Percentiles rank a stretch among this genome's conserved stretches.
These are phyloP conservation scores for Lipophrys pholis DNA, from an alignment of 2,113 vertebrate species.

Conservation along the genomic window DNA sequence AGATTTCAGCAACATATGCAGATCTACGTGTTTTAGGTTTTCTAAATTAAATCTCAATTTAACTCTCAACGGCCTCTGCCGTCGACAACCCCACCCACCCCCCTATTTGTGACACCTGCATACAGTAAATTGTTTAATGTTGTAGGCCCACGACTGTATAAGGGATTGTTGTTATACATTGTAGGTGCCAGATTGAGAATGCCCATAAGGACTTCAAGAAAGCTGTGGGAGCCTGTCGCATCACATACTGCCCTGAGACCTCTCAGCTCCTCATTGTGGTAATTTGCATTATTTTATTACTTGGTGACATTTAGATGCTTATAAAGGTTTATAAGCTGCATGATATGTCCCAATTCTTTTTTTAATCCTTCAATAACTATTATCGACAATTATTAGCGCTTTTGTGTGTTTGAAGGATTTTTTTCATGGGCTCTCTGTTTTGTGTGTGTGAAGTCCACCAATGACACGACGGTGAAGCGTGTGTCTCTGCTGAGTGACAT, in stretches of 20 bases:
- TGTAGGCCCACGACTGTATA: no score
- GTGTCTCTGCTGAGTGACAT: slow-evolving; percentile 92
- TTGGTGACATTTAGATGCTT: slow-evolving; percentile 7
- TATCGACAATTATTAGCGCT: background rate
- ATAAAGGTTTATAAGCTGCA: background rate
- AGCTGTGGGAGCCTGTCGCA: slow-evolving; percentile 87
- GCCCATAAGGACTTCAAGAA: slow-evolving; percentile 94
- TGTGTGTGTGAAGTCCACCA: slow-evolving; percentile 83
- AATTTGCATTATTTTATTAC: slow-evolving; percentile 38
- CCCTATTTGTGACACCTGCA: no score
- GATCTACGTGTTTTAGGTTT: no score
- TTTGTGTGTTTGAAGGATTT: background rate
- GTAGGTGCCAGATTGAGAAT: slow-evolving; percentile 87
- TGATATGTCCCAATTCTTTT: background rate
- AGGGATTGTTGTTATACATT: background rate
- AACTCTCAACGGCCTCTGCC: no score
- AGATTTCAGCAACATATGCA: no score
- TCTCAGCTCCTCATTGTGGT: slow-evolving; percentile 89
- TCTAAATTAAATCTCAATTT: no score
- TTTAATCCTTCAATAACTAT: background rate
- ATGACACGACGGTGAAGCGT: slow-evolving; percentile 88
- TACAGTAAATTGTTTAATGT: no score
- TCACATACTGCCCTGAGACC: slow-evolving; percentile 86
- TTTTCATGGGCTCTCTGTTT: background rate
- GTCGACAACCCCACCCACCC: no score